phyloP scores from a whole-genome alignment of 1,140 invertebrate species.

The Sycophaga agraensis region DNA sequence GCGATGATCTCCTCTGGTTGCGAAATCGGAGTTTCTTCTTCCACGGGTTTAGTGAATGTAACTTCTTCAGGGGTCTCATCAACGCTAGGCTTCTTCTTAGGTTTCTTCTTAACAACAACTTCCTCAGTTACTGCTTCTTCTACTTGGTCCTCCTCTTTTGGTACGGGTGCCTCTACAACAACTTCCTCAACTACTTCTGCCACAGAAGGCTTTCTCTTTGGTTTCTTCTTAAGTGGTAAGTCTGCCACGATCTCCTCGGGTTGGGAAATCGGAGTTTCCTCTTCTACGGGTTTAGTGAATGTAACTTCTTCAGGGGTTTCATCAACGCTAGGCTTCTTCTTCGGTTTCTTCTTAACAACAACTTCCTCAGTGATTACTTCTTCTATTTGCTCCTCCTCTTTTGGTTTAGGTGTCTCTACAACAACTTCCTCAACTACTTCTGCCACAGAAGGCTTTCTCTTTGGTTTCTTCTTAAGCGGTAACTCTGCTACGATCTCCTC shows the following conservation, averaged over 20 bases:
- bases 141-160: conserved; percentile 38
- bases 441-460: too few relatives aligned
- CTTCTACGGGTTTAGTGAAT: conserved; percentile 35
- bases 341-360: conserved; percentile 48
- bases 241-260: conserved; percentile 37
- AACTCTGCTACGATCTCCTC: conserved; percentile 37
- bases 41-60: conserved; percentile 33
- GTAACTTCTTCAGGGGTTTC: conserved; percentile 34
- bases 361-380: conserved; percentile 57
- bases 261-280: conserved; percentile 22
- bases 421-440: too few relatives aligned
- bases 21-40: conserved; percentile 52
- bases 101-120: conserved; percentile 31
- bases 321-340: conserved; percentile 11
- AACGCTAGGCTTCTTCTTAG: conserved; percentile 47
- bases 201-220: conserved; percentile 36
- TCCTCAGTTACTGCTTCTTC: conserved; percentile 38
- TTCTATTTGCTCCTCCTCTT: conserved; percentile 31
- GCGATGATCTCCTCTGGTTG: conserved; percentile 25
- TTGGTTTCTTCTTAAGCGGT: conserved; percentile 47
- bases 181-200: conserved; percentile 55
- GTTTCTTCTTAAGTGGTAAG: conserved; percentile 50
- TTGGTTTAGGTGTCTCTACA: too few relatives aligned
- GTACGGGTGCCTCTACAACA: conserved; percentile 39
- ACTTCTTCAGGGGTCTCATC: conserved; percentile 37